These are phyloP conservation scores for Crypturellus undulatus DNA, from an alignment of 2,113 vertebrate genomes.

Conservation along the genomic window DNA sequence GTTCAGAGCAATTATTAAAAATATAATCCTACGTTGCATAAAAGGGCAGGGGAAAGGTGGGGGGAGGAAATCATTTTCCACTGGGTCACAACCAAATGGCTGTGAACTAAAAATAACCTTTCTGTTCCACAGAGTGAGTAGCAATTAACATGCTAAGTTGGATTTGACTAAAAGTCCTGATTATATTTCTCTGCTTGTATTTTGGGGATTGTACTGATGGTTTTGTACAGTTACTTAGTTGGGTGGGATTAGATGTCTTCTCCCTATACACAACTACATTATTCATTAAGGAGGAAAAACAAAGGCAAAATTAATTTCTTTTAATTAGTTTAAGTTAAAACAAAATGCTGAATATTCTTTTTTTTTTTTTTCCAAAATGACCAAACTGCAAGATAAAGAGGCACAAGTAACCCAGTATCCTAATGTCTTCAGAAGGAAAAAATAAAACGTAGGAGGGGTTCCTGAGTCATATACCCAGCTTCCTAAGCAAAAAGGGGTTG, in stretches of 20 bases:
- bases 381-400: conserved; percentile 8
- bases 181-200: conserved; percentile 12
- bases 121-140: conserved; percentile 34
- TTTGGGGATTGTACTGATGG: not conserved
- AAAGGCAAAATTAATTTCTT: conserved; percentile 6
- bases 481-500: conserved; percentile 9
- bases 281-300: not conserved
- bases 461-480: not conserved
- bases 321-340: conserved; percentile 44
- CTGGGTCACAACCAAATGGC: conserved; percentile 4
- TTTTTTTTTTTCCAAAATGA: conserved; percentile 23
- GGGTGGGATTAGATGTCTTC: not conserved
- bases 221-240: not conserved
- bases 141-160: conserved; percentile 58
- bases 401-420: conserved; percentile 38
- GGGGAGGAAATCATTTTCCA: conserved; percentile 59
- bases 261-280: not conserved
- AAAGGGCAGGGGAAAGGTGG: not conserved
- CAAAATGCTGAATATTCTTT: conserved; percentile 37
- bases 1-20: not conserved
- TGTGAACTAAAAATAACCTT: conserved; percentile 67
- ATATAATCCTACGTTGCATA: not conserved
- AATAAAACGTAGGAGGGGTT: conserved; percentile 12
- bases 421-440: conserved; percentile 13
- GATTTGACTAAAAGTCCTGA: not conserved